Base-by-base conservation (phyloP, 2,888 invertebrate genomes). In the Apodemia zela region DNA sequence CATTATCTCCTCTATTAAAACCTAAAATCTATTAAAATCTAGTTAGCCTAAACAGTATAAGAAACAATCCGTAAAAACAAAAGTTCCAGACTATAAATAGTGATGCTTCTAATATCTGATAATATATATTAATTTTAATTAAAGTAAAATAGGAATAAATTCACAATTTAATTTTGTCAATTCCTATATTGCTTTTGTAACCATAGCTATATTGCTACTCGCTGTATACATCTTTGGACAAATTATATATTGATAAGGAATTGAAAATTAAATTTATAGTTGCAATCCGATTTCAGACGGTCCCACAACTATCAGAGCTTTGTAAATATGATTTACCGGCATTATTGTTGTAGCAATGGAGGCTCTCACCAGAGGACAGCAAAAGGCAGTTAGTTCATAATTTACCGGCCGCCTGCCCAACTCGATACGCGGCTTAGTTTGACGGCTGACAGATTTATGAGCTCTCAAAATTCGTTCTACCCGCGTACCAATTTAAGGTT, bases 371-470 rank as follows among this genome's bases (percentile, higher is more conserved):
- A 38, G 64, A 35, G 66, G 59, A 47, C 64, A 71, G 76, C 75
- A 73, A 76, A 74, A 75, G 75, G 77, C 79, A 58, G 58, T 58
- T 79, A 85, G 84, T 85, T 82, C 84, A 85, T 87, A 89, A 89
- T 87, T 89, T 85, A 89, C 81, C 73, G 76, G 75, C 76, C 78
- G 82, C 80, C 87, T 89, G 90, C 79, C 69, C 71, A 73, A 79
- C 75, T 88, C 90, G 90, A 89, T 90, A 89, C 87, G 84, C 79
- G 85, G 89, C 89, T 90, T 89, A 90, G 80, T 89, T 89, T 89
- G 90, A 89, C 89, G 79, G 68, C 66, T 87, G 89, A 86, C 87
- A 87, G 83, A 90, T 90, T 90, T 90, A 90, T 89, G 82, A 81
- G 79, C 85, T 80, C 84, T 88, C 89, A 84, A 85, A 87, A 88